Percentiles rank a stretch among this genome's conserved stretches.
Conservation (phyloP, 2,113 vertebrate genomes). For the Polypterus senegalus region DNA sequence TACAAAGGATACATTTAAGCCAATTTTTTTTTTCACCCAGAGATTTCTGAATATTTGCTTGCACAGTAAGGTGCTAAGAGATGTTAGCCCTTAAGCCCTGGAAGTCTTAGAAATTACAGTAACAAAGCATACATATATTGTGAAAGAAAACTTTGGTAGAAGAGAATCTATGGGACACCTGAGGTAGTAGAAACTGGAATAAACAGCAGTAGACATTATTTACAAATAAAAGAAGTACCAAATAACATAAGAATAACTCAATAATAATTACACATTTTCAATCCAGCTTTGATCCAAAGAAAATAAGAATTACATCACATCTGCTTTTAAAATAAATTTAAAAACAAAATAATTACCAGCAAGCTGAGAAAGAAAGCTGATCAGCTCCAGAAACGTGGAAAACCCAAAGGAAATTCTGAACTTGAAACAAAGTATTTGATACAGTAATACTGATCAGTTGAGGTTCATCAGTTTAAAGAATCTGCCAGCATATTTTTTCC, state of each 20-base stretch:
- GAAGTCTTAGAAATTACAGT: conserved; percentile 72
- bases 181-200: conserved; percentile 90
- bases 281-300: conserved; percentile 84
- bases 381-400: conserved; percentile 34
- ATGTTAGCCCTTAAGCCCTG: conserved; percentile 83
- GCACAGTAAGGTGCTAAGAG: conserved; percentile 81
- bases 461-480: conserved; percentile 64
- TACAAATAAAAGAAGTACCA: conserved; percentile 62
- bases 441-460: conserved; percentile 80
- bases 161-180: conserved; percentile 85
- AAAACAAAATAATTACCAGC: conserved; percentile 50
- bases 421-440: conserved; percentile 55
- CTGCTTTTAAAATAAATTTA: conserved; percentile 49
- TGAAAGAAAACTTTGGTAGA: conserved; percentile 89
- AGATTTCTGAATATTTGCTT: conserved; percentile 73
- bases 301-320: conserved; percentile 71
- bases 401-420: conserved; percentile 31
- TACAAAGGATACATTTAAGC: conserved; percentile 79
- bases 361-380: conserved; percentile 53
- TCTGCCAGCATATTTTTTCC: conserved; percentile 58
- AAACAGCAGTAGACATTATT: conserved; percentile 81
- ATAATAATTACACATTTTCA: conserved; percentile 75
- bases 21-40: conserved; percentile 65
- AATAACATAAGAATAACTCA: conserved; percentile 71
- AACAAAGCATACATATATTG: conserved; percentile 67